phyloP scores from a whole-genome alignment of 1,140 invertebrate species.

The Drosophila lacteicornis region DNA sequence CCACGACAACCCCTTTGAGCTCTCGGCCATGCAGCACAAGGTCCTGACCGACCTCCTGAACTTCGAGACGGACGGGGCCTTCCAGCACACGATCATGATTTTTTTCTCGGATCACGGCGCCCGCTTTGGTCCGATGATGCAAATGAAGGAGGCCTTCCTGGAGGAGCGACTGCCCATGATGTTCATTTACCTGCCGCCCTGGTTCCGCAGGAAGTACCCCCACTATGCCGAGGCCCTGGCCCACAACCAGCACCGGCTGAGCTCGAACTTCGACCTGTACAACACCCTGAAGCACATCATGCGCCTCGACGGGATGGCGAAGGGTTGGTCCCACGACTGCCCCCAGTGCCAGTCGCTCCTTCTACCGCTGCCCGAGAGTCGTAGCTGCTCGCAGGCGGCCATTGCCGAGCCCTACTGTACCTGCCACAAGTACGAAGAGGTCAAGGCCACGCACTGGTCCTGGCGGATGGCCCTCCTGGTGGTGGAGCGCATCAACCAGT shows the following conservation, averaged over 20 bases:
- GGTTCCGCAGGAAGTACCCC: conserved; percentile 89
- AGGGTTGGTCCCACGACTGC: conserved; percentile 83
- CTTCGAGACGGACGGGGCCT: conserved; percentile 86
- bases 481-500: conserved; percentile 84
- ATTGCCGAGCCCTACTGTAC: conserved; percentile 91
- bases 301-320: conserved; percentile 39
- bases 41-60: conserved; percentile 87
- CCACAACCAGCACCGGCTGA: conserved; percentile 90
- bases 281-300: conserved; percentile 86
- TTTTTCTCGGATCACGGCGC: conserved; percentile 97
- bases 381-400: conserved; percentile 89
- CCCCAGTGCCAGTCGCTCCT: conserved; percentile 88
- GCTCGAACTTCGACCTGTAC: conserved; percentile 93
- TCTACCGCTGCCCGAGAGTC: conserved; percentile 86
- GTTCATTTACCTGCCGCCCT: conserved; percentile 91
- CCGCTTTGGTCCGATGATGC: conserved; percentile 91
- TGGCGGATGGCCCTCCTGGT: conserved; percentile 84
- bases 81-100: conserved; percentile 90
- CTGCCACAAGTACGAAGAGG: conserved; percentile 86
- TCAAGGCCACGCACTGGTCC: conserved; percentile 71
- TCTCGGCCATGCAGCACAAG: conserved; percentile 88
- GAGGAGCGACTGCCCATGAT: conserved; percentile 96
- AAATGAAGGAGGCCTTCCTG: conserved; percentile 89
- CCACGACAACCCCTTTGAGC: conserved; percentile 90
- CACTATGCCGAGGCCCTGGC: conserved; percentile 88